Percentiles rank a stretch among this genome's conserved stretches.
Evolutionary conservation across 2,797 vertebrate species (phyloP).

Genomic region (Mionectes olivaceus): DNA sequence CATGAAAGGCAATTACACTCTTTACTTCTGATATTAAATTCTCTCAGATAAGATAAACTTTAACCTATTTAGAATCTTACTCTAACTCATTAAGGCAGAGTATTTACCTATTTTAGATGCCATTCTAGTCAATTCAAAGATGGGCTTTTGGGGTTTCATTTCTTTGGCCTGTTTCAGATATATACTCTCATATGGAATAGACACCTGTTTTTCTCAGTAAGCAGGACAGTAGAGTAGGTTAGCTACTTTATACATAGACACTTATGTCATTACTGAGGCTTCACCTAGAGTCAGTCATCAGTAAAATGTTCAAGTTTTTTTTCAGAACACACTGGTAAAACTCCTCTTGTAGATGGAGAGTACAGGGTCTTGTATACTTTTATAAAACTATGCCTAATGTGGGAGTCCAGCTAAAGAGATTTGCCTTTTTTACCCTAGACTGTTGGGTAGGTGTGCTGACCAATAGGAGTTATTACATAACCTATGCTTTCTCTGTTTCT

Average conservation of each 20-base stretch:
- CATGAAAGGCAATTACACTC: background rate
- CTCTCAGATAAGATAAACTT: background rate
- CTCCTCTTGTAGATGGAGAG: background rate
- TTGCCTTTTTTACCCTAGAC: background rate
- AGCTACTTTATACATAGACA: background rate
- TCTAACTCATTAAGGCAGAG: background rate
- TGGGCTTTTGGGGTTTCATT: background rate
- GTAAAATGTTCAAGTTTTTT: background rate
- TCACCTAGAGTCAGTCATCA: background rate
- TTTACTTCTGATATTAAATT: background rate
- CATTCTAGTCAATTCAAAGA: background rate
- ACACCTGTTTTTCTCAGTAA: background rate
- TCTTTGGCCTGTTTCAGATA: background rate
- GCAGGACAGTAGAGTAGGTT: fast-evolving
- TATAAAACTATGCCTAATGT: background rate
- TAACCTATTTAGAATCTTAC: background rate
- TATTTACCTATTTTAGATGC: background rate
- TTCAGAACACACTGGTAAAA: background rate
- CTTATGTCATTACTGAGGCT: background rate
- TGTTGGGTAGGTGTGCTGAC: background rate
- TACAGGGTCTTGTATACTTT: background rate
- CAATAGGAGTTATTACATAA: background rate
- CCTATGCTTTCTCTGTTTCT: background rate
- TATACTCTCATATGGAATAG: fast-evolving
- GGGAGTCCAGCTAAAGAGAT: background rate